These are phyloP conservation scores for Lepas anatifera DNA, from an alignment of 2,888 invertebrate genomes.

Conservation along the genomic window DNA sequence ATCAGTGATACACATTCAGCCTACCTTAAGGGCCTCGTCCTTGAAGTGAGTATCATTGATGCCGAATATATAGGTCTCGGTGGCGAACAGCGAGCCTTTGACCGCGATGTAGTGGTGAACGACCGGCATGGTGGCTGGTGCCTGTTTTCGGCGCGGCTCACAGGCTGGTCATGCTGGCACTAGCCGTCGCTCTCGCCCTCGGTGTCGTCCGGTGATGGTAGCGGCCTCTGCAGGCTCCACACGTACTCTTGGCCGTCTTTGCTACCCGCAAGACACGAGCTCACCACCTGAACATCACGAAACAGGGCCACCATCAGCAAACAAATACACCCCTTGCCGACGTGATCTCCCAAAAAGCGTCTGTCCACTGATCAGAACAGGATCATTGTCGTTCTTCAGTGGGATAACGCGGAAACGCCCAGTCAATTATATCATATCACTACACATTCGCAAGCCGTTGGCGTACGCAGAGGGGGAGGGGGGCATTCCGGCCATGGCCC, in stretches of 20 bases:
- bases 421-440: no score
- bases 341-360: no score
- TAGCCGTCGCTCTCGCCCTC: not conserved
- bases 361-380: no score
- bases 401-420: no score
- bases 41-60: not conserved
- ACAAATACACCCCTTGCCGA: no score
- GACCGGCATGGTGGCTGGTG: not conserved
- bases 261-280: not conserved
- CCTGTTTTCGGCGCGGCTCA: no score
- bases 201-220: not conserved
- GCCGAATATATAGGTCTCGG: not conserved
- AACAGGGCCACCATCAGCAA: not conserved
- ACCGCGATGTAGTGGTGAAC: not conserved
- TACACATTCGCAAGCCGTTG: no score
- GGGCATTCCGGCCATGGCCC: no score
- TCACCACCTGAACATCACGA: not conserved
- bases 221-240: not conserved
- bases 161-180: not conserved
- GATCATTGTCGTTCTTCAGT: no score
- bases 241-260: not conserved
- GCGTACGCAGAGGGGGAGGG: no score
- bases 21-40: not conserved
- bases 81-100: slow-evolving; percentile 3
- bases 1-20: no score